Base-by-base conservation (phyloP, 2,113 vertebrate species). In the Ellobius talpinus region DNA sequence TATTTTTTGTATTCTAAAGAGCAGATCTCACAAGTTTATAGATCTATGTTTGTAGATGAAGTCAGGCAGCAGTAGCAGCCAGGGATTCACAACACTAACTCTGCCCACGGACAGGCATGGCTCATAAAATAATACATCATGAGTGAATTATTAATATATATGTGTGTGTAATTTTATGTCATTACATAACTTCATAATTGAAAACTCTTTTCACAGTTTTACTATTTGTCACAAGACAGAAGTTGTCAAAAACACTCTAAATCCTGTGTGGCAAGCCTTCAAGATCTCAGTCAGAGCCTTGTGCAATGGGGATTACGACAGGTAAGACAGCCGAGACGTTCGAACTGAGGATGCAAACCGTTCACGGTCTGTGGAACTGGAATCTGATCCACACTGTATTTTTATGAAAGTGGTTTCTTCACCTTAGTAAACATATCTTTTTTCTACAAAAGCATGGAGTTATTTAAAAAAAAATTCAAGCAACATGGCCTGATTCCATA, bases 221-320 rank as follows among this genome's bases (percentile, higher is more conserved):
- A 98, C 97, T 82, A 99, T 99, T 97, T 99, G 99, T 96, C 99
- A 99, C 96, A 99, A 99, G 98, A 99, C 99, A 1, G 99, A 99
- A 97, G 99, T 99, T 73, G 99, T 99, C 97, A 99, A 99, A 98
- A 99, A 99, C 97, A 99, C 99, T 0, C 98, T 99, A 96, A 99
- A 99, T 98, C 99, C 99, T 0, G 99, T 99, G 68, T 99, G 99
- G 99, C 99, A 99, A 98, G 98, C 99, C 12, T 99, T 99, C 99
- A 99, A 99, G 98, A 99, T 99, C 96, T 99, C 99, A 0, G 99
- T 99, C 77, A 98, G 99, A 16, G 99, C 99, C 1, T 98, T 99
- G 94, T 99, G 99, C 98, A 99, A 99, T 0, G 99, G 99, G 0
- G 99, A 99, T 98, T 99, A 99, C 0, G 99, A 99, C 99, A 99